Conservation (phyloP, 2,888 invertebrate genomes). For the Junonia oenone region DNA sequence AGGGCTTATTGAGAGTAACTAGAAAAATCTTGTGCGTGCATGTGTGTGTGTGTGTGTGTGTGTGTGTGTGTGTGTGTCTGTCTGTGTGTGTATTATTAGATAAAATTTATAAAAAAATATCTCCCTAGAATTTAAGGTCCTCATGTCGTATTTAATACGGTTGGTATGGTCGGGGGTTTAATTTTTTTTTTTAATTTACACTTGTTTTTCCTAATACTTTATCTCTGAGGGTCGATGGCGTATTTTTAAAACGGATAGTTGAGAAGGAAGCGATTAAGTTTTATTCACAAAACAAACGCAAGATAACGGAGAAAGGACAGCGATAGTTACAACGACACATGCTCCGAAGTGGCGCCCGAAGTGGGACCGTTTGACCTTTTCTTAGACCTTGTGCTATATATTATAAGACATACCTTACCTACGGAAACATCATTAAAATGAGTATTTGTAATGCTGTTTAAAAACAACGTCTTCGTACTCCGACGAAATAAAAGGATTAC, state of each 20-base stretch:
- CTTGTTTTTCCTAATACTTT: too few species aligned
- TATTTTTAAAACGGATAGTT: not conserved
- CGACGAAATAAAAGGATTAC: not conserved
- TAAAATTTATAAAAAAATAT: too few species aligned
- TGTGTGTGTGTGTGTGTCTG: too few species aligned
- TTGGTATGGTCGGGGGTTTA: too few species aligned
- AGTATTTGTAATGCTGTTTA: not conserved
- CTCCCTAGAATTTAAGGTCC: too few species aligned
- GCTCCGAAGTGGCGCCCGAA: slow-evolving; percentile 21
- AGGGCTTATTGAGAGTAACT: too few species aligned
- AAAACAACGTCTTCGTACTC: not conserved
- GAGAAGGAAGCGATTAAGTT: slow-evolving; percentile 8
- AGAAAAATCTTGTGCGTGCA: too few species aligned
- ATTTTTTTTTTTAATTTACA: too few species aligned
- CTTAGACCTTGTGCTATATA: slow-evolving; percentile 1
- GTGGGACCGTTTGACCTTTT: slow-evolving; percentile 17
- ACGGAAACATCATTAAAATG: not conserved
- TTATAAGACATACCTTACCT: not conserved
- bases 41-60: too few species aligned
- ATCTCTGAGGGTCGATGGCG: not conserved
- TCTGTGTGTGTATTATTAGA: too few species aligned
- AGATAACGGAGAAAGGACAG: slow-evolving; percentile 9
- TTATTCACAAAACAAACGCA: slow-evolving; percentile 14
- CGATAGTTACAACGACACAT: slow-evolving; percentile 22
- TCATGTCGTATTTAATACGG: too few species aligned